These are phyloP conservation scores for Aplodontia rufa DNA, from an alignment of 2,113 vertebrate genomes.

Conservation along the genomic window DNA sequence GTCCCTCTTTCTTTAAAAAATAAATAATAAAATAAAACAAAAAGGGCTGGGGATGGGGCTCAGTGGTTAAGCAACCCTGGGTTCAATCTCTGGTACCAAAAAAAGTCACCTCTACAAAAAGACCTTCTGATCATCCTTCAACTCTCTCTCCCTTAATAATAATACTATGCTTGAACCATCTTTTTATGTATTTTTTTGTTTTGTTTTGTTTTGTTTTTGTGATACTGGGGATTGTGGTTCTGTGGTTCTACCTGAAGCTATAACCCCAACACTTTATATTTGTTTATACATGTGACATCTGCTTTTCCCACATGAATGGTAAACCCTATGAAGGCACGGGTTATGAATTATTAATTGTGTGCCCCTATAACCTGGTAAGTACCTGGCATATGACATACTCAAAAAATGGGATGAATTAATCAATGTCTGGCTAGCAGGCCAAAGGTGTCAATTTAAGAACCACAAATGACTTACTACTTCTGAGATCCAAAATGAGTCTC, in stretches of 20 bases:
- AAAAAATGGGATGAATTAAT: background rate
- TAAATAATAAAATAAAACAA: no score
- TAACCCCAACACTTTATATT: background rate
- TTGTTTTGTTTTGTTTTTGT: no score
- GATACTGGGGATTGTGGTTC: no score
- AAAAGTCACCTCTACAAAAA: background rate
- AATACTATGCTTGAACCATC: background rate
- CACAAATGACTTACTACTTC: background rate
- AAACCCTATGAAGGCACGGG: background rate
- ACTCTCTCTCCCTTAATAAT: background rate
- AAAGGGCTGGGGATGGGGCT: no score
- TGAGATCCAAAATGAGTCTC: slow-evolving; percentile 13
- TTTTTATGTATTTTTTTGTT: background rate
- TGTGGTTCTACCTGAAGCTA: no score
- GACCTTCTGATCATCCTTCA: background rate
- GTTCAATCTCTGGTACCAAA: no score
- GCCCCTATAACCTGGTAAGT: background rate
- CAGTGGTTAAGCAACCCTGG: no score
- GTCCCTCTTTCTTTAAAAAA: no score
- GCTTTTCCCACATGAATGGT: background rate
- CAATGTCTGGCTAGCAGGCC: background rate
- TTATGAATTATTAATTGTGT: background rate
- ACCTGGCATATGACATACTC: background rate
- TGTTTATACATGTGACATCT: background rate
- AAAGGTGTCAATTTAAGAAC: background rate